Conservation (phyloP, 2,888 invertebrate species). For the Mimas tiliae region DNA sequence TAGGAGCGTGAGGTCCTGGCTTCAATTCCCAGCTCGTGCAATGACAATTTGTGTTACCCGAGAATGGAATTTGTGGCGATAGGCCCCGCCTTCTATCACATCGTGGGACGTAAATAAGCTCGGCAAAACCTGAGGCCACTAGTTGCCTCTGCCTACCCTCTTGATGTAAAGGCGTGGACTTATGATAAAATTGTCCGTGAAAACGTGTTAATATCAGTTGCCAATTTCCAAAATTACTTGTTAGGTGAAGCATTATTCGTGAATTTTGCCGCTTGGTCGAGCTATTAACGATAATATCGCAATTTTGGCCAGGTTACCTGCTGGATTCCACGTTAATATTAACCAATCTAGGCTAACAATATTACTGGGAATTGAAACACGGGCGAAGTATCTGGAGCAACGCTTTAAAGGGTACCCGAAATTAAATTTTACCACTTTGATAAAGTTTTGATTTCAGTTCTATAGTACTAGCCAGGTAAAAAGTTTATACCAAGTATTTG, state of each 20-base stretch:
- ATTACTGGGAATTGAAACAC: background rate
- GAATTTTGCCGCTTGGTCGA: conserved; percentile 4
- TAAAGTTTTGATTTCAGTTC: background rate
- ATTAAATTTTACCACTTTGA: background rate
- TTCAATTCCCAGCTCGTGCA: too few species aligned
- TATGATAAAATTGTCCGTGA: background rate
- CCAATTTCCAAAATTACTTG: background rate
- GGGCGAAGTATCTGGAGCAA: background rate
- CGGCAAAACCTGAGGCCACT: too few species aligned
- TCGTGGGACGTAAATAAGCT: too few species aligned
- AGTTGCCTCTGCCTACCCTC: too few species aligned
- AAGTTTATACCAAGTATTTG: too few species aligned
- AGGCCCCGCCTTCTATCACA: too few species aligned
- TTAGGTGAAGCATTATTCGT: background rate
- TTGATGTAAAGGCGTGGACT: too few species aligned
- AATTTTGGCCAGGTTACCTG: conserved; percentile 11
- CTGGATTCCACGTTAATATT: conserved; percentile 1
- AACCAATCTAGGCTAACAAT: background rate
- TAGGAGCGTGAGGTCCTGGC: too few species aligned
- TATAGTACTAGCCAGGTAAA: too few species aligned
- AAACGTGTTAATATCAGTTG: conserved; percentile 4
- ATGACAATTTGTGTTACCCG: too few species aligned
- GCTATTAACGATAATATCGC: conserved; percentile 9
- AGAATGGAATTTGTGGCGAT: too few species aligned
- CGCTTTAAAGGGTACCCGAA: too few species aligned